Base-by-base conservation (phyloP, 2,888 invertebrate species). In the Eucera pruinosa region DNA sequence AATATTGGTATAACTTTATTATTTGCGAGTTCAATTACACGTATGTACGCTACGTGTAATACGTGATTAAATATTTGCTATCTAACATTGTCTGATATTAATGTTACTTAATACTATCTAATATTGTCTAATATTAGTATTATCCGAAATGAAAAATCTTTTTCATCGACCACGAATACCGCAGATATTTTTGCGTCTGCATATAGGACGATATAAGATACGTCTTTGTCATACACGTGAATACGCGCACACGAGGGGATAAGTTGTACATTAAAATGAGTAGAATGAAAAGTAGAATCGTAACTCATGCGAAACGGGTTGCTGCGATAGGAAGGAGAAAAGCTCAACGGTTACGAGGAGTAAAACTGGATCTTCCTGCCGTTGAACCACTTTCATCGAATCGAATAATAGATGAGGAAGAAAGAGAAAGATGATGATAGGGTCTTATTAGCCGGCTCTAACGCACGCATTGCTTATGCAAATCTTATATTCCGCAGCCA, bases 301-400 rank as follows among this genome's bases (percentile, higher is more conserved):
- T 73, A 50, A 57, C 30, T 20, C 30, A 9, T 45, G 48, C n/a
- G 57, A 30, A 70, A 74, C 43, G n/a, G 61, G 48, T 74, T 62
- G n/a, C n/a, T n/a, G 41, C 18, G 73, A 20, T 55, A 61, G 15
- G 33, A n/a, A 57, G 55, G 52, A 30, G 62, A 50, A 39, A 54
- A 54, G 58, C 39, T 54, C 18, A 54, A 75, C 45, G 72, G 58
- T 71, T 65, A 33, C 4, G 39, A 43, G 50, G 18, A 60, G 52
- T 64, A 64, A 65, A 72, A 75, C 72, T 72, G 74, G 72, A 75
- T 75, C 45, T 72, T 65, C 72, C 65, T 33, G 52, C 58, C 52
- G 65, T 58, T 58, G 45, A 65, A 65, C 65, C 65, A 64, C 47
- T 64, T 65, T 64, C 30, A 74, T 52, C 71, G 45, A 52, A 43